These are phyloP conservation scores for Noctua fimbriata DNA, from an alignment of 2,888 invertebrate genomes.

Conservation along the genomic window DNA sequence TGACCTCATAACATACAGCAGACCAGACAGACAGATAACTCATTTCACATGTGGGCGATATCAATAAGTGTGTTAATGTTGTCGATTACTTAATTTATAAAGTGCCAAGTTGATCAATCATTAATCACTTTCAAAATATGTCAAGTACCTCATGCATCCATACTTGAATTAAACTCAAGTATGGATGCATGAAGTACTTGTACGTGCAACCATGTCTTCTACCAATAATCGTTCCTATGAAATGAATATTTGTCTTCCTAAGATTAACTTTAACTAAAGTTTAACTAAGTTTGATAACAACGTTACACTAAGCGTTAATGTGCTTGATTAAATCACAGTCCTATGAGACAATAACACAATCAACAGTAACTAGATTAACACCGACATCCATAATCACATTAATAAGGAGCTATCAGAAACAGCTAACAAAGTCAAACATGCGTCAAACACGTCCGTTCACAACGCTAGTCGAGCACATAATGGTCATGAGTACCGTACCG, in stretches of 20 bases:
- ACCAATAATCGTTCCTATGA: not conserved
- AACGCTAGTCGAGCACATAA: conserved; percentile 70
- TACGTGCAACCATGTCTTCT: not conserved
- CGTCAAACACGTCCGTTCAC: conserved; percentile 65
- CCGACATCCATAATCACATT: not conserved
- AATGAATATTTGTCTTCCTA: not conserved
- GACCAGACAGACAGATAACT: conserved; percentile 53
- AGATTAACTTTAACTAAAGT: not conserved
- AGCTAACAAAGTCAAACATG: conserved; percentile 2
- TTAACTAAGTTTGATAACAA: not conserved
- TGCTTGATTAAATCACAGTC: not conserved
- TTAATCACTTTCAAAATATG: conserved; percentile 36
- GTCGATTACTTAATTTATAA: conserved; percentile 54
- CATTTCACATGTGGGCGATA: conserved; percentile 59
- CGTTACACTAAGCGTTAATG: not conserved
- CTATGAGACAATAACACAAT: not conserved
- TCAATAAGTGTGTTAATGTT: conserved; percentile 56
- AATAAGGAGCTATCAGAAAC: not conserved
- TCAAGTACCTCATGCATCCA: conserved; percentile 6
- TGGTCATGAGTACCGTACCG: conserved; percentile 70
- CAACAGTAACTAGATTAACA: too few species aligned
- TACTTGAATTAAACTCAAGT: too few species aligned
- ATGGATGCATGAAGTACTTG: too few species aligned
- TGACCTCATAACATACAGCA: conserved; percentile 61
- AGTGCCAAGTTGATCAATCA: conserved; percentile 33